Percentiles rank a stretch among this genome's conserved stretches.
Evolutionary conservation across 2,797 vertebrate genomes (phyloP).

Genomic region (Argyrosomus regius): DNA sequence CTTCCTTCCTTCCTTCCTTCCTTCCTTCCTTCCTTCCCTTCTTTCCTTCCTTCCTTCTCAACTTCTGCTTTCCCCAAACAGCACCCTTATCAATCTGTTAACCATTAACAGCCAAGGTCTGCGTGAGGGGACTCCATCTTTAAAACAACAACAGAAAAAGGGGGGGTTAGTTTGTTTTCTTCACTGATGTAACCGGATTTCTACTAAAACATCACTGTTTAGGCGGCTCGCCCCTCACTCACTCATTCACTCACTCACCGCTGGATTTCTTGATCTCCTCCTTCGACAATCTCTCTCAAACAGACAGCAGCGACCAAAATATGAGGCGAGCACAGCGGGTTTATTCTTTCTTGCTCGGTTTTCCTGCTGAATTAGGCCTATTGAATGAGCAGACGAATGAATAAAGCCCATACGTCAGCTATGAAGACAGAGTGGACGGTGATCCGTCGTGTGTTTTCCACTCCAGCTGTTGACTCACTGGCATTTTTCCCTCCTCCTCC

Average conservation of each 20-base stretch:
- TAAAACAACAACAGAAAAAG: conserved; percentile 56
- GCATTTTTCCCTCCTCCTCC: conserved; percentile 59
- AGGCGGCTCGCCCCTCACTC: conserved; percentile 47
- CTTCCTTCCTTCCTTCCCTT: not conserved
- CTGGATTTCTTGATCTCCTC: conserved; percentile 45
- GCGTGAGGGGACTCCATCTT: conserved; percentile 72
- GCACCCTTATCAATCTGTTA: conserved; percentile 44
- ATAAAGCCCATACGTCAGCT: conserved; percentile 55
- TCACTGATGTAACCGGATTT: conserved; percentile 13
- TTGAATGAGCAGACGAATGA: conserved; percentile 26
- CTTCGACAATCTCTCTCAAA: conserved; percentile 3
- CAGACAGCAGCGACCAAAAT: conserved; percentile 13
- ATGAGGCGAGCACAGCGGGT: conserved; percentile 13
- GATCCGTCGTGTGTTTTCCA: conserved; percentile 63
- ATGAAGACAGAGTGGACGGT: conserved; percentile 28
- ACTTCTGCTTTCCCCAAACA: conserved; percentile 41
- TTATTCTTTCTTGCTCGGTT: not conserved
- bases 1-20: not conserved
- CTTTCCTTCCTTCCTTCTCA: conserved; percentile 11
- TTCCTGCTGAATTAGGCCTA: conserved; percentile 17
- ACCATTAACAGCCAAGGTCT: conserved; percentile 60
- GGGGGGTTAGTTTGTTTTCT: conserved; percentile 35
- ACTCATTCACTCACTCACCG: conserved; percentile 53
- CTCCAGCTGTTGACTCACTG: conserved; percentile 77
- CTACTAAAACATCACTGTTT: not conserved